Evolutionary conservation across 1,140 invertebrate species (phyloP).

Genomic region (Drosophila suzukii): DNA sequence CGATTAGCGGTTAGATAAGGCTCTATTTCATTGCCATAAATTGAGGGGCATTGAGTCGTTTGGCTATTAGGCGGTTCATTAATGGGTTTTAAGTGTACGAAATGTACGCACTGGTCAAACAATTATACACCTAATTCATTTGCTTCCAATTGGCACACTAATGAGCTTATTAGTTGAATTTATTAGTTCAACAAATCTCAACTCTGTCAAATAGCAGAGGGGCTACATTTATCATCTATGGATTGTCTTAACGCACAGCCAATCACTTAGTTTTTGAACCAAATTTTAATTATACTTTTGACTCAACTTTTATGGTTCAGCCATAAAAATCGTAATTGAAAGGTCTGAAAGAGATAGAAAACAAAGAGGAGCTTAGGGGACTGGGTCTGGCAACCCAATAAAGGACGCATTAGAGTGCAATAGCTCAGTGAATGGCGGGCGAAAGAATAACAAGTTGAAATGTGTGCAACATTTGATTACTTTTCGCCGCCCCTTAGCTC

Average conservation of each 20-base stretch:
- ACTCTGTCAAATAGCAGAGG: not conserved
- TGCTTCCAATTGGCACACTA: not conserved
- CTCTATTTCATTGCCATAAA: slow-evolving; percentile 12
- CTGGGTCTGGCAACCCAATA: slow-evolving; percentile 15
- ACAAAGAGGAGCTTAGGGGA: not conserved
- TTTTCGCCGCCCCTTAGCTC: slow-evolving; percentile 38
- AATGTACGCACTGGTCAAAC: not conserved
- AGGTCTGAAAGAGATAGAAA: not conserved
- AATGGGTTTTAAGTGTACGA: slow-evolving; percentile 6
- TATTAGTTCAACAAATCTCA: not conserved
- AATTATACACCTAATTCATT: slow-evolving; percentile 4
- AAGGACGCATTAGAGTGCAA: slow-evolving; percentile 34
- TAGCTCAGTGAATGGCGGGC: not conserved
- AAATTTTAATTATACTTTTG: slow-evolving; percentile 1
- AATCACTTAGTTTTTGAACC: no score
- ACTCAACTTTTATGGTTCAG: slow-evolving; percentile 5
- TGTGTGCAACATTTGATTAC: slow-evolving; percentile 75
- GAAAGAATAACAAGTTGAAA: slow-evolving; percentile 38
- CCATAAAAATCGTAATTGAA: slow-evolving; percentile 3
- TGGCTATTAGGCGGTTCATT: slow-evolving; percentile 2
- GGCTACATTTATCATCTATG: not conserved
- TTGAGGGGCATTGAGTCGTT: slow-evolving; percentile 8
- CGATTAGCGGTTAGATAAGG: slow-evolving; percentile 1
- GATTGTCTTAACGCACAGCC: no score
- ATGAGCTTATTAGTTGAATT: slow-evolving; percentile 3